Evolutionary conservation across 1,140 invertebrate genomes (phyloP), one percentile per base, ranked within the genome.

Genomic region (Cotesia typhae): DNA sequence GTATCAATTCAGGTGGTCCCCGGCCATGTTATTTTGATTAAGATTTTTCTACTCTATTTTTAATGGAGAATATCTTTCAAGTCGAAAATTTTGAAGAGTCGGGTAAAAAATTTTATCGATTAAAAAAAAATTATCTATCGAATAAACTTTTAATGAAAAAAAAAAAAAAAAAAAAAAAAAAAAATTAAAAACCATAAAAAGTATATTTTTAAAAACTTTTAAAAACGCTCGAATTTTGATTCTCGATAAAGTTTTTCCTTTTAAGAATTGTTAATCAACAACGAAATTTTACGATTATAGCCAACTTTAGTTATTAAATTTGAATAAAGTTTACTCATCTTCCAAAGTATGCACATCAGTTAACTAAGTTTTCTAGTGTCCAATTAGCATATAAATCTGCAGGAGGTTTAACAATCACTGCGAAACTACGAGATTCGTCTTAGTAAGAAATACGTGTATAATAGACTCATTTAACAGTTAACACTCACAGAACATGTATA

Each of bases 1-100:
- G 36, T 75, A 71, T 75, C 71, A 71, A 68, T 75, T 75, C 72
- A 75, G 71, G 74, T 75, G 74, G 74, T 75, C 74, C 74, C 53
- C 36, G n/a, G 53, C 41, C 35, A 51, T 14, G 53, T 51, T 51
- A 20, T 63, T 66, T 75, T 75, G 59, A 66, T 67, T 67, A 71
- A 67, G 63, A 57, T 73, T 75, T 74, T 75, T 73, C 71, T 64
- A 67, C 64, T 64, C 74, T 55, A 73, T 75, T 75, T 73, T 71
- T 60, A 61, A 51, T 17, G 60, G 70, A 28, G 47, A 52, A 28
- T 55, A 53, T 51, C 5, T 38, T 65, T 10, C 59, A 36, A 47
- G 28, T 47, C 9, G 35, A 36, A 35, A 12, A 3, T 61, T 12
- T 61, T 35, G 10, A 47, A 17, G 17, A 17, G 17, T 17, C 17